A percentile compares a stretch with the other conserved stretches of the same genome.
Conservation (phyloP, 2,888 invertebrate species). For the Ischnus inquisitorius region DNA sequence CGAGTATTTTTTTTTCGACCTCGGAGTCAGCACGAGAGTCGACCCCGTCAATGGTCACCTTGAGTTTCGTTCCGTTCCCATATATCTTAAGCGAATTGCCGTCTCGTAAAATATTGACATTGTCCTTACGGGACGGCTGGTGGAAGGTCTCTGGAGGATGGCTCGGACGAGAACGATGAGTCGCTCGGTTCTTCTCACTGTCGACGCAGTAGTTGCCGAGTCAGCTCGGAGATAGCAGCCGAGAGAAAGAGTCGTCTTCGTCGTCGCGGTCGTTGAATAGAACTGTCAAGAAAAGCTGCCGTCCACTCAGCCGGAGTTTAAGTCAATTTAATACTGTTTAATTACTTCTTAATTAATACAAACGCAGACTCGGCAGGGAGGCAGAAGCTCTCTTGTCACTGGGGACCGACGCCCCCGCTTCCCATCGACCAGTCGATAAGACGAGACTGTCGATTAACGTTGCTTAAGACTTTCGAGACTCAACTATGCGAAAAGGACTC, state of each 20-base stretch:
- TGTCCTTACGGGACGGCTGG: constrained; percentile 69
- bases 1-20: neutral
- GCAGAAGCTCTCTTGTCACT: constrained; percentile 30
- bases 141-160: constrained; percentile 58
- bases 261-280: constrained; percentile 54
- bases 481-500: constrained; percentile 28
- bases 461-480: constrained; percentile 44
- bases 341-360: constrained; percentile 79
- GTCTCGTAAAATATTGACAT: constrained; percentile 79
- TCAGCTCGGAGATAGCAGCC: constrained; percentile 25
- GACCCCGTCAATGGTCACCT: neutral
- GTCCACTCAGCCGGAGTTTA: constrained; percentile 66
- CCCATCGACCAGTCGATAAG: constrained; percentile 59
- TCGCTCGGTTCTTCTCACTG: constrained; percentile 13
- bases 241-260: constrained; percentile 57
- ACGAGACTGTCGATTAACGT: constrained; percentile 52
- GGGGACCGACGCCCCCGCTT: constrained; percentile 21
- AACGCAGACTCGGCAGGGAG: constrained; percentile 67
- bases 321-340: constrained; percentile 79
- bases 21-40: neutral
- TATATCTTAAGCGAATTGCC: constrained; percentile 71
- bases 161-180: constrained; percentile 52
- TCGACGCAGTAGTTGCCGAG: constrained; percentile 17
- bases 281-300: constrained; percentile 72
- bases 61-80: constrained; percentile 26